Conservation (phyloP, 2,888 invertebrate genomes). For the Eupithecia inturbata region DNA sequence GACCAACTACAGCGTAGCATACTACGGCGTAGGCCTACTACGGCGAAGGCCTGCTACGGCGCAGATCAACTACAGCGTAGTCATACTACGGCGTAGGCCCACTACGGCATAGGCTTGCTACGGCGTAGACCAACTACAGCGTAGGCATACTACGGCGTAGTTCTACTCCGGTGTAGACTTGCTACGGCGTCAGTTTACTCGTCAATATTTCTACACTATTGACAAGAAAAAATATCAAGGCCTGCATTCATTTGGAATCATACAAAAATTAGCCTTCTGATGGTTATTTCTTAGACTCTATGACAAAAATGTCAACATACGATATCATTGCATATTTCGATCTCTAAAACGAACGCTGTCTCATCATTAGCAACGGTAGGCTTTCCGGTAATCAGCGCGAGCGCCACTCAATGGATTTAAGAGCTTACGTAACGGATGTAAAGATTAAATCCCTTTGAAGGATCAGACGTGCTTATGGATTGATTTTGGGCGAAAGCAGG, state of each 20-base stretch:
- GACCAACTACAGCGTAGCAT: too few species aligned
- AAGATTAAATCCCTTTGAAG: constrained; percentile 37
- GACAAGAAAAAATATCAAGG: too few species aligned
- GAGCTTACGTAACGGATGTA: constrained; percentile 30
- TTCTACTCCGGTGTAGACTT: neutral
- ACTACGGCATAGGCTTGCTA: neutral
- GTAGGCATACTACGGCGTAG: neutral
- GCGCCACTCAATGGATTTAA: constrained; percentile 23
- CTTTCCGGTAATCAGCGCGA: constrained; percentile 10
- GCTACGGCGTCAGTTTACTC: neutral
- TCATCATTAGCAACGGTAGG: constrained; percentile 13
- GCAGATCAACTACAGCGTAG: neutral
- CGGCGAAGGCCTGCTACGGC: neutral
- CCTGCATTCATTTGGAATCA: too few species aligned
- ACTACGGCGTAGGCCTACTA: neutral
- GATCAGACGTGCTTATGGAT: constrained; percentile 29
- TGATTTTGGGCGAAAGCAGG: constrained; percentile 14
- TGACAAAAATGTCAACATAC: neutral
- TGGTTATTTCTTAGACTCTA: too few species aligned
- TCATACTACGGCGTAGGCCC: neutral
- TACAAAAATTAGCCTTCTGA: too few species aligned
- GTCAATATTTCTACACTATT: too few species aligned
- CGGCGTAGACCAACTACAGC: neutral
- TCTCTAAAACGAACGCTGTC: neutral
- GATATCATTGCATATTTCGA: neutral